Percentiles rank a stretch among this genome's conserved stretches.
These are phyloP conservation scores for Galaxea fascicularis DNA, from an alignment of 92 coral and sea anemone genomes.

Conservation along the genomic window DNA sequence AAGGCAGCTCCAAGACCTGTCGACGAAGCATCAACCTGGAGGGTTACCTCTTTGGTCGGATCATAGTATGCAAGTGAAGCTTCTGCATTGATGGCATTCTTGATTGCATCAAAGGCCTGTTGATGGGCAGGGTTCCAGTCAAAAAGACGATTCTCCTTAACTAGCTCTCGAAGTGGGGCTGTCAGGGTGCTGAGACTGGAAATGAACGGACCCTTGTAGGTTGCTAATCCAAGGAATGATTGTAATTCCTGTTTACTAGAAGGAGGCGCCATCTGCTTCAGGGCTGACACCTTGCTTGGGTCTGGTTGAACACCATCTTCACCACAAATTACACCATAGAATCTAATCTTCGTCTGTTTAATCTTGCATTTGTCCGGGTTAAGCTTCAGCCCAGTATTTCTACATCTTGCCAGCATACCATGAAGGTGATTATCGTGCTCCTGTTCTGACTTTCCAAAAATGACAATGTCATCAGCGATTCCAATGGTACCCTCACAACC, in stretches of 20 bases:
- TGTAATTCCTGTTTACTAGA: conserved; percentile 54
- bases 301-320: too few relatives aligned
- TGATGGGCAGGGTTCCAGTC: conserved; percentile 38
- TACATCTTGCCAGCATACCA: too few relatives aligned
- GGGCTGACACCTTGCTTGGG: too few relatives aligned
- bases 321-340: conserved; percentile 62
- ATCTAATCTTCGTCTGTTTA: conserved; percentile 50
- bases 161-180: conserved; percentile 67
- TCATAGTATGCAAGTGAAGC: conserved; percentile 44
- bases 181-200: conserved; percentile 71
- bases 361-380: conserved; percentile 62
- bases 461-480: conserved; percentile 72
- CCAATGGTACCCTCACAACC: conserved; percentile 39
- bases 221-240: conserved; percentile 66
- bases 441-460: conserved; percentile 40
- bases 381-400: conserved; percentile 65
- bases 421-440: too few relatives aligned
- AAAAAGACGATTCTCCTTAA: conserved; percentile 21
- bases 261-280: conserved; percentile 60
- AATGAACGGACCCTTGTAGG: conserved; percentile 76
- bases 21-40: conserved; percentile 45
- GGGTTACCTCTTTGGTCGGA: conserved; percentile 27
- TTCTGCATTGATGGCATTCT: too few relatives aligned
- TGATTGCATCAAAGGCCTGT: conserved; percentile 21
- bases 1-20: too few relatives aligned